Evolutionary conservation across 1,140 invertebrate genomes (phyloP), one percentile per base, ranked within the genome.

Genomic region (Cardiocondyla obscurior): DNA sequence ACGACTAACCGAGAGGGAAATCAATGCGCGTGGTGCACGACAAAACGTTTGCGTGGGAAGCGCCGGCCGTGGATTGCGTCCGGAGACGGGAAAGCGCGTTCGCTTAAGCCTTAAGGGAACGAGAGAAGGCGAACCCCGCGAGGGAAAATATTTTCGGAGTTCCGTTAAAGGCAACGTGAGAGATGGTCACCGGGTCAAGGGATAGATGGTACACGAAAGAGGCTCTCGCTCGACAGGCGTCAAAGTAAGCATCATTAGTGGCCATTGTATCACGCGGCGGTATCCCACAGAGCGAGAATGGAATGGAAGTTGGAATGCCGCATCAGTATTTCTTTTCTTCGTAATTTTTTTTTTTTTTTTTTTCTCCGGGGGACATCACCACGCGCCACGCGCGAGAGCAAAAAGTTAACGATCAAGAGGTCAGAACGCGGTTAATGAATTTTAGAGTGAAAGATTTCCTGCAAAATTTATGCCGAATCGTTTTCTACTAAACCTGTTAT

Each of bases 401-500:
- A 14, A 30, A 70, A 53, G 16, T 70, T 39, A 30, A 76, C 64
- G 46, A 33, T 49, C 44, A 7, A 46, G 12, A 22, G 33, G 49
- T 49, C 33, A 4, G 36, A 25, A 12, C 3, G 33, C 19, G 30
- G 2, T 5, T 28, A 49, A 49, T 44, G 4, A 30, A 53, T 60
- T 36, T 70, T 16, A 16, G 28, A 36, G 7, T 16, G 4, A 10
- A 57, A n/a, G 8, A 1, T 60, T 6, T 60, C 30, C 39, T 33
- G 14, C 36, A 14, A 58, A 57, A 30, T 19, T 53, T 25, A 0
- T 22, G 19, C 30, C 73, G 65, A 81, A 83, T 74, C 84, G 22
- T 51, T 64, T 44, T 83, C 64, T 74, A 85, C 88, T 88, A 83
- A 85, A 88, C 58, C 60, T 69, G 86, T 92, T 91, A 90, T 90